Evolutionary conservation across 2,797 vertebrate genomes (phyloP).

Genomic region (Dryobates pubescens): DNA sequence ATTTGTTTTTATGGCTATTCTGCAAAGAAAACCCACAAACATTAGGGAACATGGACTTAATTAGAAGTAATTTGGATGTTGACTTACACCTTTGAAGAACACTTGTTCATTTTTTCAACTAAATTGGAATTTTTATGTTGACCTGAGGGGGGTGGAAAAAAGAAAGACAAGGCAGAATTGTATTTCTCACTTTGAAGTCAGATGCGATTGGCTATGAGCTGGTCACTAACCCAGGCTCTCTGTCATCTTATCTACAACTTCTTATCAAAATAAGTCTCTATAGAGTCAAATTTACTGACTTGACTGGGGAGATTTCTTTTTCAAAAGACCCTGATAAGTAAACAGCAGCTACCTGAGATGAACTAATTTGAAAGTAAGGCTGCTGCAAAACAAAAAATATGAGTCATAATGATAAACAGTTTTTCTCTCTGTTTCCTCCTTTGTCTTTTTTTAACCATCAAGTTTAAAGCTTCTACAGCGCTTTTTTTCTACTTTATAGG

Average conservation of each 20-base stretch:
- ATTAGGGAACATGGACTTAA: conserved; percentile 75
- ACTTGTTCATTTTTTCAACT: conserved; percentile 68
- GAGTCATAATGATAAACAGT: conserved; percentile 76
- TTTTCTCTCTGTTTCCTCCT: conserved; percentile 73
- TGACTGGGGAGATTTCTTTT: conserved; percentile 14
- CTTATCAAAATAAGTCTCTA: background rate
- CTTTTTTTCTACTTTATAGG: conserved; percentile 87
- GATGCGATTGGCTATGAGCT: background rate
- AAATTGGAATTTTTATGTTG: conserved; percentile 68
- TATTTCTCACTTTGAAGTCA: background rate
- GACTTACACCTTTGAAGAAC: conserved; percentile 76
- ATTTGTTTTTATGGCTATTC: conserved; percentile 67
- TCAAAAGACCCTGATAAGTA: background rate
- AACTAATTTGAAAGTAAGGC: conserved; percentile 74
- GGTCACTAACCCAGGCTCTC: background rate
- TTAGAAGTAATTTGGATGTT: conserved; percentile 77
- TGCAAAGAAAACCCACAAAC: conserved; percentile 70
- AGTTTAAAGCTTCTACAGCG: conserved; percentile 79
- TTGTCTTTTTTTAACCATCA: conserved; percentile 82
- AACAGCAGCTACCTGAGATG: conserved; percentile 63
- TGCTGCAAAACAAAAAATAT: conserved; percentile 53
- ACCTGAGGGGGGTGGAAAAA: background rate
- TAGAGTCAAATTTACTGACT: background rate
- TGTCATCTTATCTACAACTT: conserved; percentile 13
- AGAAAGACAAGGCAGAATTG: background rate